Percentiles rank a stretch among this genome's conserved stretches.
phyloP scores from a whole-genome alignment of 2,888 invertebrate genomes.

The Eilema sororculum region DNA sequence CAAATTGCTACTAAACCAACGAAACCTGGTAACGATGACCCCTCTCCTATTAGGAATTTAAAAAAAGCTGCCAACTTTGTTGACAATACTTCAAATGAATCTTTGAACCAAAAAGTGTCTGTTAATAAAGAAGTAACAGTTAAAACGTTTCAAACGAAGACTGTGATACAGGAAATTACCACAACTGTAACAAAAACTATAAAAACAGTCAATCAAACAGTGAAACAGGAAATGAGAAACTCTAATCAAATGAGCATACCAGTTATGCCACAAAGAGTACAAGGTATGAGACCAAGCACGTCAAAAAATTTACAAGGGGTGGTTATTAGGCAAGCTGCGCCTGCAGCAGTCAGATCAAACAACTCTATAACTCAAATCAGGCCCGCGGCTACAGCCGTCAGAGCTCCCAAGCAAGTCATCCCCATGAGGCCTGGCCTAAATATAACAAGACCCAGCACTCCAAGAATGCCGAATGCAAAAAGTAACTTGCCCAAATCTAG shows the following conservation, averaged over 20 bases:
- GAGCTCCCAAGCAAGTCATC: conserved; percentile 64
- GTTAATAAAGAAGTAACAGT: conserved; percentile 78
- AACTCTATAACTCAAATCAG: conserved; percentile 52
- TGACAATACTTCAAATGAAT: conserved; percentile 47
- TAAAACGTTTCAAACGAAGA: conserved; percentile 79
- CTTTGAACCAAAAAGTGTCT: conserved; percentile 60
- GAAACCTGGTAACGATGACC: conserved; percentile 49
- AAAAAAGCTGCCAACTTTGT: conserved; percentile 33
- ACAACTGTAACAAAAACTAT: conserved; percentile 84
- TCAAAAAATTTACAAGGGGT: conserved; percentile 65
- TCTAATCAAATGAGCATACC: conserved; percentile 55
- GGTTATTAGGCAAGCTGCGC: conserved; percentile 65
- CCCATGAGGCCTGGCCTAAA: conserved; percentile 59
- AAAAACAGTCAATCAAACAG: conserved; percentile 77
- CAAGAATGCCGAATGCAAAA: conserved; percentile 59
- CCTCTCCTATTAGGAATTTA: conserved; percentile 37
- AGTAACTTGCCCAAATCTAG: conserved; percentile 50
- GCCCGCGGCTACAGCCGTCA: conserved; percentile 46
- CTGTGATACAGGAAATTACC: conserved; percentile 81
- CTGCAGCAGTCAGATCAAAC: conserved; percentile 61
- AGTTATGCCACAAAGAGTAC: conserved; percentile 59
- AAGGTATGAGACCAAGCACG: conserved; percentile 57
- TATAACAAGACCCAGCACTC: conserved; percentile 56
- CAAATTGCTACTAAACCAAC: conserved; percentile 60
- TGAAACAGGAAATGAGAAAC: conserved; percentile 72